Base-by-base conservation (phyloP, 2,113 vertebrate genomes). In the Cyphomyrus discorhynchus region DNA sequence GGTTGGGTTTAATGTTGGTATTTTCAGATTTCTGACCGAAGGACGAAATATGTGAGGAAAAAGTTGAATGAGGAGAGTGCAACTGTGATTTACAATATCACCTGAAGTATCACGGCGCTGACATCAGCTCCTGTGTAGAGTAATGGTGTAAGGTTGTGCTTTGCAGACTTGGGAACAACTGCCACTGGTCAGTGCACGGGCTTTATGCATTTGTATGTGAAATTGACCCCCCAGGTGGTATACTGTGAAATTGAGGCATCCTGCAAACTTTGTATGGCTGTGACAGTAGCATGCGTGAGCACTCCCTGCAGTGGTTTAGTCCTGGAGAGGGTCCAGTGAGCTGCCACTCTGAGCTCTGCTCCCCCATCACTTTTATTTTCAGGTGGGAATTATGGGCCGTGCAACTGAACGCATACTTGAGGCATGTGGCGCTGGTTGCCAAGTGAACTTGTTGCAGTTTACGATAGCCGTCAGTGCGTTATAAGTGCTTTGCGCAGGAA, bases 241-340 rank as follows among this genome's bases (percentile, higher is more conserved):
- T 35, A 31, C 42, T 89, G 83, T 89, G 87, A 91, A 70, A 74
- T 56, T 24, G 89, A 82, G 27, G 88, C 83, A 47, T 88, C 77
- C 50, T 90, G 70, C 15, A 46, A 70, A 7, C 9, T 39, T 19
- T 15, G 13, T 77, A 35, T 77, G 15, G 7, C 77, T 80, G 62
- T 52, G 46, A 39, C 80, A 39, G 53, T 56, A 77, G 52, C 89
- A 74, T 90, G 35, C 90, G 87, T 4, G 13, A 83, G 39, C 62
- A 66, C 62, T 88, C 27, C 52, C 17, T 80, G 11, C 58, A 87
- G 27, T 90, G 42, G 86, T 91, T 49, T 82, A n/a, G 88, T 87
- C 91, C 84, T 89, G 62, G 39, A 88, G 35, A 49, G 56, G 39
- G 88, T 77, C 39, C 85, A 13, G 27, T 4, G 21, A 49, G n/a